These are phyloP conservation scores for Machimus rusticus DNA, from an alignment of 2,888 invertebrate species.

Conservation along the genomic window DNA sequence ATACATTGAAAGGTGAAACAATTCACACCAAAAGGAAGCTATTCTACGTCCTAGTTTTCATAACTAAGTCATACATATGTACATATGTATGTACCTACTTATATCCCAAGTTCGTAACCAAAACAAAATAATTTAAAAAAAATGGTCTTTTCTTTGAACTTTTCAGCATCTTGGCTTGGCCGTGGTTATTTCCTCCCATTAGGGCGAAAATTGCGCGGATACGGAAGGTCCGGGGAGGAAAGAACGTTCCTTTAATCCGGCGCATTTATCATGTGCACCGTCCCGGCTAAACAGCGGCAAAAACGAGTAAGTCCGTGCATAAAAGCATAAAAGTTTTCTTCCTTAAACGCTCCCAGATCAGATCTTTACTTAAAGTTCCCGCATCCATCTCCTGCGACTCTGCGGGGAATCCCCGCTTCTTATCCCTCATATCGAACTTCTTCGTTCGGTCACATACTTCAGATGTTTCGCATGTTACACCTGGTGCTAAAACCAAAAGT, in stretches of 20 bases:
- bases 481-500: conserved; percentile 36
- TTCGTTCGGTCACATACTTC: conserved; percentile 19
- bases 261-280: conserved; percentile 15
- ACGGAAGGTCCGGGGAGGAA: neutral
- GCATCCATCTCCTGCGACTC: conserved; percentile 3
- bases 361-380: conserved; percentile 31
- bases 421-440: conserved; percentile 23
- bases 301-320: neutral
- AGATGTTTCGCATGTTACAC: conserved; percentile 13
- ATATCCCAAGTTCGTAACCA: neutral
- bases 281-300: neutral
- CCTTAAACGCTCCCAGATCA: conserved; percentile 15
- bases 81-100: too few relatives aligned
- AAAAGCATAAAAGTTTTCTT: conserved; percentile 10
- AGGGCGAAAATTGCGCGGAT: neutral
- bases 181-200: neutral
- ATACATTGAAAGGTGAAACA: too few relatives aligned
- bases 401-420: neutral
- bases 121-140: neutral
- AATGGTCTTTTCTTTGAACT: neutral
- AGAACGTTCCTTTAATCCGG: neutral
- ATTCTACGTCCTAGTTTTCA: neutral
- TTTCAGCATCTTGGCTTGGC: neutral
- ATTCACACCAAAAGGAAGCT: too few relatives aligned
- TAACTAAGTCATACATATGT: neutral